Evolutionary conservation across 1,140 invertebrate genomes (phyloP).

Genomic region (Drosophila seguyi): DNA sequence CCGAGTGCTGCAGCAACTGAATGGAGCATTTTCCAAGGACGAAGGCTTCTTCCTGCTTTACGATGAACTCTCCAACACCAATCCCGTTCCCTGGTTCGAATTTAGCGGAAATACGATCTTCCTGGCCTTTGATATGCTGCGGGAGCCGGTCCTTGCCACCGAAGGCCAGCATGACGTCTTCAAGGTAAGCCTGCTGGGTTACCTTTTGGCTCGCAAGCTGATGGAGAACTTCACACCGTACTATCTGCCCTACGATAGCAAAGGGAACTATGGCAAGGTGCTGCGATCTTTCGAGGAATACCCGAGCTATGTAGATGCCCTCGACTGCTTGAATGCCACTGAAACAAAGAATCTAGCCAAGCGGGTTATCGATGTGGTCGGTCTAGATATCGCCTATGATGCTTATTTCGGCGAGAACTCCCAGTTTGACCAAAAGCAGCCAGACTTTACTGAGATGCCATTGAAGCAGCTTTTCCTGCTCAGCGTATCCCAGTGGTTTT

Average conservation of each 20-base stretch:
- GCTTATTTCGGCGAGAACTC: conserved; percentile 1
- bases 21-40: background rate
- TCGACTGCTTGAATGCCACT: conserved; percentile 1
- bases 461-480: background rate
- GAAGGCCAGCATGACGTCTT: conserved; percentile 7
- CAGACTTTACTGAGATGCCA: background rate
- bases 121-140: background rate
- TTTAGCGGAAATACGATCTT: background rate
- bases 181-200: conserved; percentile 3
- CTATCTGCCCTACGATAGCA: background rate
- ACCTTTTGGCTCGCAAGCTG: background rate
- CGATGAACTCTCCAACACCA: background rate
- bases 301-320: background rate
- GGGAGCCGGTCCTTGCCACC: background rate
- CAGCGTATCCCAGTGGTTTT: background rate
- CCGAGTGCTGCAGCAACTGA: background rate
- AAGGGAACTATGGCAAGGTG: background rate
- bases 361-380: conserved; percentile 5
- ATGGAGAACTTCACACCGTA: background rate
- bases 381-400: background rate
- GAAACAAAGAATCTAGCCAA: background rate
- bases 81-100: conserved; percentile 2
- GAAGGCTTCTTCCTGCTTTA: background rate
- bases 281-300: background rate
- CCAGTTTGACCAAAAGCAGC: background rate